Percentiles rank a stretch among this genome's conserved stretches.
Evolutionary conservation across 2,888 invertebrate species (phyloP).

Genomic region (Phortica magna): DNA sequence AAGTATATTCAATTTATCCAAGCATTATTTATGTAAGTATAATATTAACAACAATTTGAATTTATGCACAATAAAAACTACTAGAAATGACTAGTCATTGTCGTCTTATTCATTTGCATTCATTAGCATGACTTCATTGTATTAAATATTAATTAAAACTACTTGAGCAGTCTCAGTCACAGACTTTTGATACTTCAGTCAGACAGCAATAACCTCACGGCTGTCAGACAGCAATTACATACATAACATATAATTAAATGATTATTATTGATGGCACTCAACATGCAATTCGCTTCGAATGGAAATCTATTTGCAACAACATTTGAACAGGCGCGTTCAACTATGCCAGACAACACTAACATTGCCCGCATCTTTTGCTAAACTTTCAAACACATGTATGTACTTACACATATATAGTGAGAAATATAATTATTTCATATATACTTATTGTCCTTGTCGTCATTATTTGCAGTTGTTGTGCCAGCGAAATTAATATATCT

Average conservation of each 20-base stretch:
- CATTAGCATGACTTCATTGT: conserved; percentile 3
- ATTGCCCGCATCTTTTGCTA: too few relatives aligned
- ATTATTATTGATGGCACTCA: conserved; percentile 7
- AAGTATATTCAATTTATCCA: too few relatives aligned
- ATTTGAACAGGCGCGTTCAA: neutral
- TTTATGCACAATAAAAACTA: too few relatives aligned
- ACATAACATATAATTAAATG: conserved; percentile 11
- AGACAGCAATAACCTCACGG: neutral
- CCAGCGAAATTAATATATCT: conserved; percentile 65
- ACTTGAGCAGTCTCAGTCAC: conserved; percentile 21
- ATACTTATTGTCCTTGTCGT: conserved; percentile 43
- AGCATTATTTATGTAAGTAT: too few relatives aligned
- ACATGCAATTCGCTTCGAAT: neutral
- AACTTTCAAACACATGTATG: too few relatives aligned
- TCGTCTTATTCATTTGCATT: neutral
- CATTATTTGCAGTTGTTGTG: conserved; percentile 33
- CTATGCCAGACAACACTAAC: too few relatives aligned
- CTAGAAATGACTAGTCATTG: too few relatives aligned
- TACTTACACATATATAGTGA: conserved; percentile 44
- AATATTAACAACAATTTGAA: too few relatives aligned
- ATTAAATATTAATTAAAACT: conserved; percentile 34
- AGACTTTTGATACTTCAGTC: neutral
- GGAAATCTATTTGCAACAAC: neutral
- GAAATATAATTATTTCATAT: conserved; percentile 39
- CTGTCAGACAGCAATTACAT: neutral